Percentiles rank a stretch among this genome's conserved stretches.
Evolutionary conservation across 2,888 invertebrate species (phyloP).

Genomic region (Emmelina monodactyla): DNA sequence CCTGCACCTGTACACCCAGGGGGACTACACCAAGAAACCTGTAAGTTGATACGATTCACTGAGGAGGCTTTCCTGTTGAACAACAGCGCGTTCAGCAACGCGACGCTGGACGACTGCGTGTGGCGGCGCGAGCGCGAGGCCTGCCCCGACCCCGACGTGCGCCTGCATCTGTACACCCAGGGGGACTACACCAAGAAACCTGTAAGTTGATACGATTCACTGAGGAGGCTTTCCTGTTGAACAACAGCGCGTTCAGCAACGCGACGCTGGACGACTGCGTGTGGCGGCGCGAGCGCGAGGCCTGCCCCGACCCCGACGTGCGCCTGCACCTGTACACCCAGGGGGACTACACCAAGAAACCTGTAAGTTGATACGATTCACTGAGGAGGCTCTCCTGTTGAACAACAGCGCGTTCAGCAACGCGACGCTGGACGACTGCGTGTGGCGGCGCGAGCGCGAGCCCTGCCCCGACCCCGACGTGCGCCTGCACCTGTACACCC

Average conservation of each 20-base stretch:
- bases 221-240: slow-evolving; percentile 70
- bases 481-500: slow-evolving; percentile 70
- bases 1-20: slow-evolving; percentile 70
- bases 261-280: slow-evolving; percentile 72
- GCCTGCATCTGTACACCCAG: slow-evolving; percentile 70
- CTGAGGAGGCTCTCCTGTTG: slow-evolving; percentile 69
- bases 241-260: slow-evolving; percentile 65
- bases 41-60: too few relatives aligned
- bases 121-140: slow-evolving; percentile 73
- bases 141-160: slow-evolving; percentile 78
- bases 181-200: slow-evolving; percentile 54
- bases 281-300: slow-evolving; percentile 72
- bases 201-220: too few relatives aligned
- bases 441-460: slow-evolving; percentile 73
- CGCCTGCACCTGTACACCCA: slow-evolving; percentile 71
- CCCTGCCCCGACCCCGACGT: slow-evolving; percentile 78
- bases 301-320: slow-evolving; percentile 78
- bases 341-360: slow-evolving; percentile 52
- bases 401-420: slow-evolving; percentile 67
- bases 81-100: slow-evolving; percentile 63
- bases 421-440: slow-evolving; percentile 71
- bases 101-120: slow-evolving; percentile 72
- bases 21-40: slow-evolving; percentile 51
- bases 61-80: slow-evolving; percentile 71
- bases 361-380: too few relatives aligned